These are phyloP conservation scores for Microctenopoma stevenorrisi DNA, from an alignment of 2,797 vertebrate species.

Conservation along the genomic window DNA sequence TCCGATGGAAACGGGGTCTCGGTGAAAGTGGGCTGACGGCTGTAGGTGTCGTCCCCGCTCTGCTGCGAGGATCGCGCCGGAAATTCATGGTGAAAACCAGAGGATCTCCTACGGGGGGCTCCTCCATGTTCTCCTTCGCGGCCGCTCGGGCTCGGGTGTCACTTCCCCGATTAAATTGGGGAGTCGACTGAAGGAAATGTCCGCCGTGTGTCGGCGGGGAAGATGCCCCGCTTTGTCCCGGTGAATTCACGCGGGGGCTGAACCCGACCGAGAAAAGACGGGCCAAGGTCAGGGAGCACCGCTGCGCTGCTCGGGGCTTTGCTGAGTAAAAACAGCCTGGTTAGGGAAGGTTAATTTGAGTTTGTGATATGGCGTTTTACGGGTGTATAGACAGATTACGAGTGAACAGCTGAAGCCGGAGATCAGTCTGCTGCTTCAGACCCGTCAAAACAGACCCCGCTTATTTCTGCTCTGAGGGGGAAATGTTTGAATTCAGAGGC, in stretches of 20 bases:
- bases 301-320: not conserved
- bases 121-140: not conserved
- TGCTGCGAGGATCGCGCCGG: slow-evolving; percentile 21
- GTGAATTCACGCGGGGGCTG: slow-evolving; percentile 30
- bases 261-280: slow-evolving; percentile 50
- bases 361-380: not conserved
- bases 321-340: not conserved
- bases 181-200: slow-evolving; percentile 60
- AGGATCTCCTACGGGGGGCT: fast-evolving
- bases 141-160: not conserved
- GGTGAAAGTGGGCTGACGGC: slow-evolving; percentile 53
- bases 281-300: slow-evolving; percentile 72
- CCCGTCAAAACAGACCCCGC: slow-evolving; percentile 8
- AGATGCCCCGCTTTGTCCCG: slow-evolving; percentile 72
- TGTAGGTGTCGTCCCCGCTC: slow-evolving; percentile 33
- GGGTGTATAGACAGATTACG: not conserved
- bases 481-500: not conserved
- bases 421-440: not conserved
- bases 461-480: not conserved
- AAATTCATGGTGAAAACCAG: not conserved
- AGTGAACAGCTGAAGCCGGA: not conserved
- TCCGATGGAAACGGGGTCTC: slow-evolving; percentile 63
- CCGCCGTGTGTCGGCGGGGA: slow-evolving; percentile 44
- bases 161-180: slow-evolving; percentile 29
- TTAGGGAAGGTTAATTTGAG: too few relatives aligned